These are phyloP conservation scores for Siniperca obscura DNA, from an alignment of 2,797 vertebrate genomes.

Conservation along the genomic window DNA sequence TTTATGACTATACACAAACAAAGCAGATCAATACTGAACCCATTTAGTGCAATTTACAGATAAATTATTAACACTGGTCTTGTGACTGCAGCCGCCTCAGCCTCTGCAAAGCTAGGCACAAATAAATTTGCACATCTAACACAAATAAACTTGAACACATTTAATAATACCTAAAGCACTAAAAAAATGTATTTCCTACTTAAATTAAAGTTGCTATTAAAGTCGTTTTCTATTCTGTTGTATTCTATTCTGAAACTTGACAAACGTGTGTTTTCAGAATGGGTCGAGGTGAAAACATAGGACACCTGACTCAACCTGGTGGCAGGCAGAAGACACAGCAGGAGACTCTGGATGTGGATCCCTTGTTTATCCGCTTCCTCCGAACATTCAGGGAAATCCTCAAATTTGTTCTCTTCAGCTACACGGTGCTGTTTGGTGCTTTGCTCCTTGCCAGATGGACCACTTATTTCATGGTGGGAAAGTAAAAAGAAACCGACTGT, in stretches of 20 bases:
- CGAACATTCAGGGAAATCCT: constrained; percentile 93
- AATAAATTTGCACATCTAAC: constrained; percentile 20
- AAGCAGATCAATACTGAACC: constrained; percentile 71
- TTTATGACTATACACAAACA: constrained; percentile 36
- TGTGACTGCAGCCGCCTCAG: constrained; percentile 15
- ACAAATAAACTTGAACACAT: constrained; percentile 14
- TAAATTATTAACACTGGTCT: constrained; percentile 89
- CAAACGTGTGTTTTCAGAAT: constrained; percentile 68
- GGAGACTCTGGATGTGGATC: constrained; percentile 81
- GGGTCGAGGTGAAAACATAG: constrained; percentile 69
- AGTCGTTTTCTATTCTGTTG: neutral
- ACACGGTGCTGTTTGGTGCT: constrained; percentile 94
- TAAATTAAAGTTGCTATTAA: too few relatives aligned
- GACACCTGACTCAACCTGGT: constrained; percentile 55
- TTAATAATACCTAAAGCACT: constrained; percentile 2
- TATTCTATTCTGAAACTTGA: constrained; percentile 2
- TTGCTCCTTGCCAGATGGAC: constrained; percentile 96
- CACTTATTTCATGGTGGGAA: constrained; percentile 94
- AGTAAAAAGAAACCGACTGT: constrained; percentile 65
- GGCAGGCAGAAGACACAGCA: constrained; percentile 66
- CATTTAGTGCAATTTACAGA: constrained; percentile 86
- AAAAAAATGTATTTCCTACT: neutral
- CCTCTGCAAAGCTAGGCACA: neutral
- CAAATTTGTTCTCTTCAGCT: constrained; percentile 95
- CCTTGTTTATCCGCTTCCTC: constrained; percentile 90